Conservation (phyloP, 2,113 vertebrate genomes). For the Muntiacus muntjak region DNA sequence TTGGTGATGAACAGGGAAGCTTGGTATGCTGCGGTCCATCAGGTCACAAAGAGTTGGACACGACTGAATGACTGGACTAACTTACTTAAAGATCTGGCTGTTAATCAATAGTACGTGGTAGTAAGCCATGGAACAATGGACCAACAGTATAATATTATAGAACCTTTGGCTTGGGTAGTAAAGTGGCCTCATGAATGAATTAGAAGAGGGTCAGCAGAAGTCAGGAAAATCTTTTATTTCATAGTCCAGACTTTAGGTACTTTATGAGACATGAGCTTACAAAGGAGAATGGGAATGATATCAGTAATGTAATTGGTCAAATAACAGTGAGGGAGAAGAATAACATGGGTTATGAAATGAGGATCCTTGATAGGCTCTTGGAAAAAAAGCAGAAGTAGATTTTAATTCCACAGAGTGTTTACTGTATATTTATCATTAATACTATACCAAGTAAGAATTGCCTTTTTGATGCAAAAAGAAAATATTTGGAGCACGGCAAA, state of each 20-base stretch:
- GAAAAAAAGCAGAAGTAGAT: neutral
- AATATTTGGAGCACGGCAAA: neutral
- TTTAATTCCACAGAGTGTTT: neutral
- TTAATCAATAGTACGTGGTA: neutral
- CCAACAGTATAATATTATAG: neutral
- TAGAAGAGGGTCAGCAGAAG: neutral
- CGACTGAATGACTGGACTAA: neutral
- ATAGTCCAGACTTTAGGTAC: neutral
- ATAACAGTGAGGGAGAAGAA: neutral
- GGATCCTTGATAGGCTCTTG: neutral
- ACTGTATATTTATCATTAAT: neutral
- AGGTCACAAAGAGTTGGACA: neutral
- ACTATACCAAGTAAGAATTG: neutral
- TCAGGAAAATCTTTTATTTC: neutral
- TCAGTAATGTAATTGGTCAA: neutral
- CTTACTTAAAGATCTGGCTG: neutral
- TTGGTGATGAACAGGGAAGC: neutral
- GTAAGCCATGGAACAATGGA: neutral
- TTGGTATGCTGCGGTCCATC: neutral
- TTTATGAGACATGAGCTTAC: neutral
- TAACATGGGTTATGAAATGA: neutral
- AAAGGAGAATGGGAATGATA: neutral
- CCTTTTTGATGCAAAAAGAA: neutral
- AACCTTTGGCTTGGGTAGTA: neutral
- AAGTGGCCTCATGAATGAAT: neutral